Evolutionary conservation across 2,888 invertebrate genomes (phyloP).

Genomic region (Stenichneumon culpator): DNA sequence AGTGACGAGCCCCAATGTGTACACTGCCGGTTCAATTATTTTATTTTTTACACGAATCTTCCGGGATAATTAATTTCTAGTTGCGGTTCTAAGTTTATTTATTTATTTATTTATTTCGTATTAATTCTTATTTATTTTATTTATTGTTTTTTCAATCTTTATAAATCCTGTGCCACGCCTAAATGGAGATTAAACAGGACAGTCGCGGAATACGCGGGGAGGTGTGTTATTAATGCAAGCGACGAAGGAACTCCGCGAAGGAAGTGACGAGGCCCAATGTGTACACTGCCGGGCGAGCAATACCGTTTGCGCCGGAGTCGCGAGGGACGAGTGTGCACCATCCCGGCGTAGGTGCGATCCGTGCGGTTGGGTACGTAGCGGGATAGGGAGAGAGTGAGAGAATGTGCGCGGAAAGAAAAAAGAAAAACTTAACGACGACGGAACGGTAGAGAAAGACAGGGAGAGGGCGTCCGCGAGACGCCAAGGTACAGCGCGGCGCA

Average conservation of each 20-base stretch:
- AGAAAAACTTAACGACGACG: conserved; percentile 43
- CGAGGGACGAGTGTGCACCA: background rate
- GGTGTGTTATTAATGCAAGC: background rate
- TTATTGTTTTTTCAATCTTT: too few relatives aligned
- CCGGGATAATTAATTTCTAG: too few relatives aligned
- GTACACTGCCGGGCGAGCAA: background rate
- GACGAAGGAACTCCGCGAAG: conserved; percentile 3
- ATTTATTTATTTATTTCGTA: too few relatives aligned
- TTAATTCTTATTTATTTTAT: too few relatives aligned
- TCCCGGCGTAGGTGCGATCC: background rate
- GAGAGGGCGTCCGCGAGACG: conserved; percentile 69
- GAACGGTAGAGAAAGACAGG: conserved; percentile 61
- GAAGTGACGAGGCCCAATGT: background rate
- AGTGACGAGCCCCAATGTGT: background rate
- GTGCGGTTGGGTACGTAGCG: conserved; percentile 26
- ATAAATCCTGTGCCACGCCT: too few relatives aligned
- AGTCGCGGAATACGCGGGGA: background rate
- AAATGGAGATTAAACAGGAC: background rate
- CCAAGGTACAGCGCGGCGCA: conserved; percentile 45
- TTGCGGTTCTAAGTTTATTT: too few relatives aligned
- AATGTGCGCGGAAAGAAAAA: conserved; percentile 44
- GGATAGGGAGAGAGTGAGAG: conserved; percentile 55
- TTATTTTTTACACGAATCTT: background rate
- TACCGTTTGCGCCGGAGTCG: conserved; percentile 5
- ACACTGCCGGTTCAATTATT: background rate